Evolutionary conservation across 2,797 vertebrate species (phyloP), one percentile per base, ranked within the genome.

Genomic region (Steatocranus sp.): DNA sequence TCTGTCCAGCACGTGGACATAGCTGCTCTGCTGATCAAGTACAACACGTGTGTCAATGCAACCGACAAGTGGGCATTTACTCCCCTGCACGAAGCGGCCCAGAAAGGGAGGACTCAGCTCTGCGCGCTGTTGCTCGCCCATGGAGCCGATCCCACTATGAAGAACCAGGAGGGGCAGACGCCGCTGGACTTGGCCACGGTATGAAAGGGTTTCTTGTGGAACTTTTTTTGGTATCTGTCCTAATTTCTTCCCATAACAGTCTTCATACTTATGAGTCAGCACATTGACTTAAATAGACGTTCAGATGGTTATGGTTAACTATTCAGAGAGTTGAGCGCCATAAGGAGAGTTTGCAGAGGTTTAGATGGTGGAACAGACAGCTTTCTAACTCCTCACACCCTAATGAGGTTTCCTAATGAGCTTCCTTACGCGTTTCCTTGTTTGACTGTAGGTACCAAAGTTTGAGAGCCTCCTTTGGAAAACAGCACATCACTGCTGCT

Each of bases 131-230:
- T 96, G 5, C 75, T 96, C 89, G 96, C 97, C 17, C 97, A 97
- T 25, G 97, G 97, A 17, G 97, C 97, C 1, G 96, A 97, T 76
- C 96, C 97, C 63, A 96, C 96, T 79, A 97, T 97, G 96, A 97
- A 96, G 92, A 97, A 97, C 94, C 97, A 97, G 92, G 97, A 97
- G 86, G 96, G 95, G 3, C 97, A 97, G 92, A 97, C 96, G 0
- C 95, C 97, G 0, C 95, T 97, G 48, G 97, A 97, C 86, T 82
- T 97, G 77, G 96, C 96, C 15, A 97, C 96, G 78, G 97, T 97
- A 93, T 6, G 8, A 17, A 34, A 43, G 4, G 3, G 43, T 43
- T 43, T 63, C 27, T 15, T 30, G 6, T 6, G 53, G 17, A 25
- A 25, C 11, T 23, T 38, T 74, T 63, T 11, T 12, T 25, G 25